Evolutionary conservation across 2,113 vertebrate genomes (phyloP), one percentile per base, ranked within the genome.

Genomic region (Anolis sagrei): DNA sequence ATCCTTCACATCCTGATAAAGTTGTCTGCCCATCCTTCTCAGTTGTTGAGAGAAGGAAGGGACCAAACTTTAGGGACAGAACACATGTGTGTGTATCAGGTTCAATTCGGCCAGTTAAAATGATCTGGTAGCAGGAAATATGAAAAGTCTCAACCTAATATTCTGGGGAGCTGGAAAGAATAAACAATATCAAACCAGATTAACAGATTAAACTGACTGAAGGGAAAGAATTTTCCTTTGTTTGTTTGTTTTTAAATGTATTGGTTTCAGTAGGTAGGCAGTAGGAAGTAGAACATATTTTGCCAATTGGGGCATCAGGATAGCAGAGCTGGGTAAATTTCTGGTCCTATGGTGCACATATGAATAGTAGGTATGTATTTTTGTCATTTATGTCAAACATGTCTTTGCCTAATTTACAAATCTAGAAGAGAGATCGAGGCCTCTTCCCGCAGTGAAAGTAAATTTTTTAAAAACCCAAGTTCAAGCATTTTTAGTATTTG

Each of bases 401-500:
- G 48, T 25, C 79, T 68, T 80, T 29, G 2, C 62, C 62, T 48
- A 16, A 48, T 21, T 49, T 80, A 9, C 36, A 68, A 68, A 68
- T 39, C 61, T 64, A 21, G 62, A 79, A 44, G 29, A 10, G 25
- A 68, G 27, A 68, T 48, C 1, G 19, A 29, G 14, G 14, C 21
- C 66, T 18, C 32, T 72, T 49, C 76, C 3, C 10, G 10, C 13
- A 9, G 10, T 73, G 32, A 58, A 82, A 54, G 49, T 16, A 72
- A 58, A 76, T 11, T 49, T 51, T 44, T 44, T 6, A 2, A 19
- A 75, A 72, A 44, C 39, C 39, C 10, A 72, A 85, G 19, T 58
- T 51, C 44, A 54, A 68, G 7, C 21, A 79, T 25, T 80, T 23
- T 51, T 49, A 79, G 74, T 79, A 86, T 62, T 48, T 84, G 64